Evolutionary conservation across 2,797 vertebrate species (phyloP), one percentile per base, ranked within the genome.

Genomic region (Platyrinchus mystaceus): DNA sequence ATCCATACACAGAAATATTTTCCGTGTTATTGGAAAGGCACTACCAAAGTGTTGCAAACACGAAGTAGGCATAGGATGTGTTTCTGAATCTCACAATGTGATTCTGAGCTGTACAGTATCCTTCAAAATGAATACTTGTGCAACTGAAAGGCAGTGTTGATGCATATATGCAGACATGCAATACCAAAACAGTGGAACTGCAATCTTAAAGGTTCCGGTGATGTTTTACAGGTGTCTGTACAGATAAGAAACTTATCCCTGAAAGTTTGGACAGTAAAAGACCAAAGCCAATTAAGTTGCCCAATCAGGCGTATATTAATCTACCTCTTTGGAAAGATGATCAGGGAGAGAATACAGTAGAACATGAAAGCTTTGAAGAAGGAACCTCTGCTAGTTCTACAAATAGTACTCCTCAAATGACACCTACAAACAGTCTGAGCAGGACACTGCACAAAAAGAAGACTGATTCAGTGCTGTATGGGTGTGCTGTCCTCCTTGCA

Each of bases 261-360:
- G 98, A 99, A 36, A 96, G 97, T 95, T 89, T 97, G 10, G 99
- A 99, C 82, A 98, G 94, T 97, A 98, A 98, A 97, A 99, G 98
- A 98, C 98, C 99, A 99, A 99, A 99, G 98, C 98, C 98, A 97
- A 97, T 98, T 86, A 99, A 99, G 97, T 98, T 98, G 91, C 98
- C 98, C 13, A 98, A 98, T 97, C 99, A 99, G 97, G 98, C 99
- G 93, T 99, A 98, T 84, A 98, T 99, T 43, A 98, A 99, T 97
- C 98, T 99, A 98, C 98, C 99, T 98, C 98, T 98, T 96, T 98
- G 99, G 98, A 98, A 98, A 96, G 99, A 99, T 34, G 98, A 99
- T 97, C 98, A 97, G 96, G 96, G 96, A 86, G 98, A 98, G 92
- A 97, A 64, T 78, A 47, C 95, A 15, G 52, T 22, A 52, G 96